Evolutionary conservation across 2,888 invertebrate species (phyloP), one percentile per base, ranked within the genome.

Genomic region (Conchocele bisecta): DNA sequence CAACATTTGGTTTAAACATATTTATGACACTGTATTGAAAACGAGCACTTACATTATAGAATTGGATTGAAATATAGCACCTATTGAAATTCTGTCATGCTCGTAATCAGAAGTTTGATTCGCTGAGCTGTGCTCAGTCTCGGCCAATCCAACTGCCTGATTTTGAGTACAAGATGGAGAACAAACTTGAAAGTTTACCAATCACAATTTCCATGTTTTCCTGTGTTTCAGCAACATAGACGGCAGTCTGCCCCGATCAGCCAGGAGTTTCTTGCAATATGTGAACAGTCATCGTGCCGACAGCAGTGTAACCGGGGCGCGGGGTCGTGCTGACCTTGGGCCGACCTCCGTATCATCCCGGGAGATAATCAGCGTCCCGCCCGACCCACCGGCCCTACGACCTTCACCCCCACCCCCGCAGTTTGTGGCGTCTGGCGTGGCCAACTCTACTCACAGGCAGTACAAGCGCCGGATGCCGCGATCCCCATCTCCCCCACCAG

Each of bases 401-500:
- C 33, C 63, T 7, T 41, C 75, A 15, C 60, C 77, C 41, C 71
- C 74, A 24, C 74, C 74, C 5, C 75, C 75, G 31, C 74, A 65
- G 61, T 74, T 53, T 33, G 51, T 53, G 0, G 35, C 58, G 3
- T 6, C 58, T 3, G 42, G 31, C 9, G 33, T 20, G 20, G 13
- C 48, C 24, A 13, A 17, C 3, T 65, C 79, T 15, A 74, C 79
- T 6, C 75, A 60, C 0, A 37, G 65, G 31, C 74, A 66, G 44
- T 72, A 63, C 42, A 75, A 75, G 53, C 29, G 72, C 17, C 42
- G 72, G 20, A 60, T 57, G 20, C 72, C 80, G n/a, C 75, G 83
- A 0, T 84, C 88, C 24, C 88, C 87, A 1, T 88, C 89, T 41
- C 82, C 83, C 3, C 88, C 89, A 1, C 88, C 89, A 1, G 91